Evolutionary conservation across 1,140 invertebrate species (phyloP), one percentile per base, ranked within the genome.

Genomic region (Telenomus remus): DNA sequence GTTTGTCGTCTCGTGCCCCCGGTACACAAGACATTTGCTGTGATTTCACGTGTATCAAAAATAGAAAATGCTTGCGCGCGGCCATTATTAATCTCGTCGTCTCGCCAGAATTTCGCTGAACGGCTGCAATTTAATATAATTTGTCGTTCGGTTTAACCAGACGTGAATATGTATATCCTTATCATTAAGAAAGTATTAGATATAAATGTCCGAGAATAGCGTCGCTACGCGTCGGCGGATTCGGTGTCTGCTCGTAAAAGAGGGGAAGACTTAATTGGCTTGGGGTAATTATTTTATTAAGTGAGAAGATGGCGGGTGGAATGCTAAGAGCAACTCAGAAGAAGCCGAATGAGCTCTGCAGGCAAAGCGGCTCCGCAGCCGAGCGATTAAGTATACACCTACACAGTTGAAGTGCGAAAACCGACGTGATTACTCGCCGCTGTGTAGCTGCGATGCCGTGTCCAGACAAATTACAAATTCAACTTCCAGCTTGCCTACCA

Each of bases 241-340:
- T 76, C 72, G 44, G 72, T 27, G 19, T 27, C 19, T 66, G 14
- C 44, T 0, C 13, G 56, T 37, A 53, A 10, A 63, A 55, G 71
- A 76, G 68, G 65, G 81, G 78, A 74, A 73, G 68, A 73, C 81
- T 83, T 86, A 87, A 86, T 86, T 86, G 83, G 82, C 82, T 84
- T 72, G 60, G 80, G 82, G 84, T 86, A 87, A 87, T 87, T 86
- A 86, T 87, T 87, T 87, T 86, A 86, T 86, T 87, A 86, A 86
- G 86, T 87, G 85, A 86, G 84, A 87, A 86, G 83, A 86, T 86
- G 83, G 84, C 81, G 84, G 82, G 83, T 80, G 79, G 84, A 87
- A 87, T 87, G 80, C 78, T 84, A 82, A 86, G 80, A 83, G 82
- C 77, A 81, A 78, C 60, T 53, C 34, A 74, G 73, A 77, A 68